phyloP scores from a whole-genome alignment of 1,140 invertebrate species.

The Harpegnathos saltator region DNA sequence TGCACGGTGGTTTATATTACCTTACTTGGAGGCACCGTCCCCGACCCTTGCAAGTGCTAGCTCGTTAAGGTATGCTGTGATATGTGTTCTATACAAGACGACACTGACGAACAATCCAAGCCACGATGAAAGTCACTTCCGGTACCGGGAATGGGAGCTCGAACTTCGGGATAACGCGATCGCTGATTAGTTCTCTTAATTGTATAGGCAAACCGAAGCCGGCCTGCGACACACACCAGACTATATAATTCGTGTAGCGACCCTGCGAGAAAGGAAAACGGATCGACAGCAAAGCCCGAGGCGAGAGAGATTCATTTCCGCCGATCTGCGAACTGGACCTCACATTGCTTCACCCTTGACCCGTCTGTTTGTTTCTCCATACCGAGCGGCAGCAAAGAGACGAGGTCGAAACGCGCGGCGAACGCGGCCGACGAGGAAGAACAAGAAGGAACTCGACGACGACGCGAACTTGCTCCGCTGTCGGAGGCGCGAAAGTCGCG shows the following conservation, averaged over 20 bases:
- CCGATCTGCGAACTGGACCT: background rate
- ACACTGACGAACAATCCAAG: slow-evolving; percentile 55
- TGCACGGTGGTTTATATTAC: slow-evolving; percentile 1
- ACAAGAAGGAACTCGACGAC: background rate
- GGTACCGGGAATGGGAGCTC: slow-evolving; percentile 22
- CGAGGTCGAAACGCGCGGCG: no score
- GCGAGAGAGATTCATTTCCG: background rate
- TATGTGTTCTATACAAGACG: slow-evolving; percentile 55
- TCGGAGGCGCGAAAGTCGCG: no score
- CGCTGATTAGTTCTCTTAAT: slow-evolving; percentile 45
- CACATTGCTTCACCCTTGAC: no score
- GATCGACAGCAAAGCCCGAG: slow-evolving; percentile 11
- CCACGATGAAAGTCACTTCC: slow-evolving; percentile 52
- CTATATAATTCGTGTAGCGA: slow-evolving; percentile 62
- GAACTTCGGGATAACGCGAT: slow-evolving; percentile 7
- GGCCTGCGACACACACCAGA: slow-evolving; percentile 64
- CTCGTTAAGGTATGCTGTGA: slow-evolving; percentile 66
- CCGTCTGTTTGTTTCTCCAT: slow-evolving; percentile 4
- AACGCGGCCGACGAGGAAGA: background rate
- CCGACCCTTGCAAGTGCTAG: slow-evolving; percentile 20
- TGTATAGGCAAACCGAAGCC: slow-evolving; percentile 40
- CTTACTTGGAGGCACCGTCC: slow-evolving; percentile 16
- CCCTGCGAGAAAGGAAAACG: slow-evolving; percentile 27
- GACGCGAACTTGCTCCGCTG: background rate
- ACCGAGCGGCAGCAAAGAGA: no score